phyloP scores from a whole-genome alignment of 2,113 vertebrate species.

The Sorex fumeus region DNA sequence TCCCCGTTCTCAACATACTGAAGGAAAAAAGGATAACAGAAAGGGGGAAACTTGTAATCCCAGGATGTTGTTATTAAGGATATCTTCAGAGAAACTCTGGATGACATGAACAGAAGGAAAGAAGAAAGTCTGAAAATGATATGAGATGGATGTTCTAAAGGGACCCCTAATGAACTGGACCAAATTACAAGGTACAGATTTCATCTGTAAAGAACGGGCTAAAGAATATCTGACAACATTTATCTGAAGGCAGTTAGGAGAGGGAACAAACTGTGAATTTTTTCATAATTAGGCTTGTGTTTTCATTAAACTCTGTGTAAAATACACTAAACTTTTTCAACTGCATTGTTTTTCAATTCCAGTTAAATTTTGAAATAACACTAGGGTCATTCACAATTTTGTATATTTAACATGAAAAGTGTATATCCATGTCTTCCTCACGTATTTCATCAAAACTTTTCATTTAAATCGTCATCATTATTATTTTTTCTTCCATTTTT shows the following conservation, averaged over 20 bases:
- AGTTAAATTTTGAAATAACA: no score
- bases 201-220: background rate
- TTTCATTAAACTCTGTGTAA: background rate
- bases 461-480: background rate
- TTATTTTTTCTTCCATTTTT: background rate
- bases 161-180: background rate
- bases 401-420: background rate
- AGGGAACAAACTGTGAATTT: background rate
- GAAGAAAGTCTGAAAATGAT: no score
- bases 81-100: background rate
- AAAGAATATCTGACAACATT: background rate
- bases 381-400: no score
- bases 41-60: accelerated
- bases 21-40: background rate
- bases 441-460: background rate
- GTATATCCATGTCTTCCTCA: background rate
- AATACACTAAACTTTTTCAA: background rate
- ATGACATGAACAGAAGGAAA: background rate
- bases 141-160: background rate
- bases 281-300: background rate
- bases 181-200: background rate
- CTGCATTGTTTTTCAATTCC: background rate
- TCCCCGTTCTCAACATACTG: background rate
- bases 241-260: background rate
- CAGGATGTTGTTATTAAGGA: no score